Conservation (phyloP, 2,888 invertebrate species). For the Xanthostigma xanthostigma region DNA sequence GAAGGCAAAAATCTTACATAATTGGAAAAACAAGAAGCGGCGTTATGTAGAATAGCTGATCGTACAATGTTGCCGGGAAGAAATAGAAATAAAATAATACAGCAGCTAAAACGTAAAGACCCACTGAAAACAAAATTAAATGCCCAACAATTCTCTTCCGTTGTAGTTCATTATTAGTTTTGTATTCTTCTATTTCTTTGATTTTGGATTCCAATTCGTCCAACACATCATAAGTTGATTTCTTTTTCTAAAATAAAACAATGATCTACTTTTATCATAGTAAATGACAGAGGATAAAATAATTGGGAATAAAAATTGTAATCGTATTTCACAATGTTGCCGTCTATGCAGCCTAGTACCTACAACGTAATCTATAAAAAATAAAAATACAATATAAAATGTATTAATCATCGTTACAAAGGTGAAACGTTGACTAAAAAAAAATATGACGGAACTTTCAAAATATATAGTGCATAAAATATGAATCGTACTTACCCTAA, state of each 20-base stretch:
- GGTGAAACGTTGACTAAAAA: background rate
- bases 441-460: slow-evolving; percentile 6
- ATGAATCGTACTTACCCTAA: slow-evolving; percentile 40
- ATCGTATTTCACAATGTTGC: slow-evolving; percentile 6
- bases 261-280: background rate
- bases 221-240: slow-evolving; percentile 38
- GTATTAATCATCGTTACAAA: slow-evolving; percentile 1
- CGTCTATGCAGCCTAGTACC: background rate
- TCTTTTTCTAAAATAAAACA: slow-evolving; percentile 33
- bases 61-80: slow-evolving; percentile 58
- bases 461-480: slow-evolving; percentile 3
- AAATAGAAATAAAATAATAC: slow-evolving; percentile 66
- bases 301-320: slow-evolving; percentile 2
- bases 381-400: background rate
- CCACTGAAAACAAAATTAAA: slow-evolving; percentile 54
- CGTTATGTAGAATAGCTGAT: slow-evolving; percentile 58
- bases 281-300: slow-evolving; percentile 3
- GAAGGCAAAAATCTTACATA: slow-evolving; percentile 45
- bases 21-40: slow-evolving; percentile 70
- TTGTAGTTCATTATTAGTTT: slow-evolving; percentile 60
- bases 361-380: slow-evolving; percentile 6
- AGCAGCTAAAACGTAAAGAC: slow-evolving; percentile 54
- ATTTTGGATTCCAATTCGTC: slow-evolving; percentile 69
- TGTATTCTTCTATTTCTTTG: slow-evolving; percentile 63
- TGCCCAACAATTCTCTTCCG: slow-evolving; percentile 71